Evolutionary conservation across 1,140 invertebrate genomes (phyloP), one percentile per base, ranked within the genome.

Genomic region (Sesamia nonagrioides): DNA sequence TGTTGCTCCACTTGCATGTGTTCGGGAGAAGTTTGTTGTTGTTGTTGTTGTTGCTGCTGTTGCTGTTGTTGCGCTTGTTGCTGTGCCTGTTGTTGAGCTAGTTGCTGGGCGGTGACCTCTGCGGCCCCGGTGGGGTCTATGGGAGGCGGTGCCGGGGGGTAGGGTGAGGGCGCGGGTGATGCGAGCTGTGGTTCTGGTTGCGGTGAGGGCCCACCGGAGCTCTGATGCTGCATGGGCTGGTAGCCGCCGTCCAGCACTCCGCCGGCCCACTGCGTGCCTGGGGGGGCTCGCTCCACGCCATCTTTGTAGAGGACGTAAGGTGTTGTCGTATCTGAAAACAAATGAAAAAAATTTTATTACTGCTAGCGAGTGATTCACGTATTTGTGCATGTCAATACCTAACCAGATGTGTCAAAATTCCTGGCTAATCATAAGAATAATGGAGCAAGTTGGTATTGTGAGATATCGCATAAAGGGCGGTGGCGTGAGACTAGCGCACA

Each of bases 241-340:
- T 95, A 95, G 63, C 93, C 92, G 8, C 91, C 93, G 84, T 95
- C 95, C 96, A 95, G 96, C 95, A 95, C 97, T 95, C 96, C 96
- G 95, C 92, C 96, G 95, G 95, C 95, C 95, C 84, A 96, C 85
- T 90, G 95, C 81, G 83, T 95, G 84, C 84, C 95, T 87, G 96
- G 96, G 63, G 83, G 95, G 78, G 85, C 95, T 91, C 96, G 96
- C 93, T 97, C 97, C 96, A 97, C 97, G 91, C 96, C 97, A 96
- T 98, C 97, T 95, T 98, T 98, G 95, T 98, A 98, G 54, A 98
- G 95, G 78, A 98, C 97, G 94, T 98, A 98, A 52, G 97, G 97
- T 86, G 97, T 97, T 89, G 97, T 97, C 90, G 97, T 97, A 95
- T 98, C 97, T 97, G 94, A 42, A 95, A 95, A 86, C 18, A 91